phyloP scores from a whole-genome alignment of 2,797 vertebrate species.

The Anguilla pacifica region DNA sequence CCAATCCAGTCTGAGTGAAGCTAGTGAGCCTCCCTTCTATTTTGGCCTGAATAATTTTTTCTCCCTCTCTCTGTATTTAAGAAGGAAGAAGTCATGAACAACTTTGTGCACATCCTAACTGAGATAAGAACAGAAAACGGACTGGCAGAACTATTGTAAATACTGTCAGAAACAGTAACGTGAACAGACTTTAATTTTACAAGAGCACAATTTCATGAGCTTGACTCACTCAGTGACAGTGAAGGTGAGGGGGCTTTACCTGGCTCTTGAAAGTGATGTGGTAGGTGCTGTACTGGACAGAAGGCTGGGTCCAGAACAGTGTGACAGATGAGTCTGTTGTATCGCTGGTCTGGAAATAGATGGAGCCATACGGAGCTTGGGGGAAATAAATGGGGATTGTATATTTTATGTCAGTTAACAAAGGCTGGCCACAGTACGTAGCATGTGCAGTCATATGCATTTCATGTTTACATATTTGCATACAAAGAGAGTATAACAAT shows the following conservation, averaged over 20 bases:
- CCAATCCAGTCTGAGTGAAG: constrained; percentile 4
- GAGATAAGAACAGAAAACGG: neutral
- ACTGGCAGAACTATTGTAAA: neutral
- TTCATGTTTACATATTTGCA: neutral
- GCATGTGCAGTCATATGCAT: neutral
- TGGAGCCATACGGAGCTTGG: constrained; percentile 52
- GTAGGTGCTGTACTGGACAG: constrained; percentile 56
- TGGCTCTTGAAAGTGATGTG: constrained; percentile 58
- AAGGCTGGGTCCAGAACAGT: constrained; percentile 58
- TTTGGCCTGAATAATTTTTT: neutral
- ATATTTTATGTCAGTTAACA: neutral
- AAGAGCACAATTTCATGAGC: neutral
- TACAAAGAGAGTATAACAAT: neutral
- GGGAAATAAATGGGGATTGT: neutral
- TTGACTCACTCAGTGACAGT: neutral
- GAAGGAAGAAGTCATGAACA: neutral
- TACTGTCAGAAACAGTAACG: neutral
- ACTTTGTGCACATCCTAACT: neutral
- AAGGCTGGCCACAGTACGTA: neutral
- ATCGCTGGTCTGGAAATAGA: constrained; percentile 45
- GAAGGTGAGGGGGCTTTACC: constrained; percentile 40
- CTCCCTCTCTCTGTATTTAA: neutral
- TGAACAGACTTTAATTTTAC: neutral
- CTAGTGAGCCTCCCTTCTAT: neutral
- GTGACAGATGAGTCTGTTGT: constrained; percentile 58